phyloP scores from a whole-genome alignment of 1,140 invertebrate species.

The Leptopilina boulardi region DNA sequence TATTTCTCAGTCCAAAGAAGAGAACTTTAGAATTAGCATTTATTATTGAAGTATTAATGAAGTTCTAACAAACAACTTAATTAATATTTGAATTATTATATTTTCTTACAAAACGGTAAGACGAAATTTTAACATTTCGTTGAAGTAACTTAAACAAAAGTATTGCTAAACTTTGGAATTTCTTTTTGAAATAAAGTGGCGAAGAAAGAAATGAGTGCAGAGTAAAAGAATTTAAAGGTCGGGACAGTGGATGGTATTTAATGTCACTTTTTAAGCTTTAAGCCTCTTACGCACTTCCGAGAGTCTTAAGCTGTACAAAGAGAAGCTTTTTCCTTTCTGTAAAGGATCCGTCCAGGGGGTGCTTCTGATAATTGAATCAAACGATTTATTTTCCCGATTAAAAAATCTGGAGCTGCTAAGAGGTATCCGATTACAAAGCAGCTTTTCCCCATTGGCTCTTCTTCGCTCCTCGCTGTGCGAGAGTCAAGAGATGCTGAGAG shows the following conservation, averaged over 20 bases:
- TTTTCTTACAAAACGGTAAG: too few species aligned
- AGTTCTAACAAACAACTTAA: too few species aligned
- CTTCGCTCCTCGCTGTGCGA: conserved; percentile 39
- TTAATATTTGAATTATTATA: too few species aligned
- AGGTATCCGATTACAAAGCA: conserved; percentile 72
- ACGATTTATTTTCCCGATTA: conserved; percentile 76
- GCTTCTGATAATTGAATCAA: conserved; percentile 75
- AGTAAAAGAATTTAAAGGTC: conserved; percentile 50
- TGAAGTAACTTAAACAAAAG: too few species aligned
- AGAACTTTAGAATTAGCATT: neutral
- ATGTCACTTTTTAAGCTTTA: conserved; percentile 71
- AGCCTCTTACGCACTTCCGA: conserved; percentile 73
- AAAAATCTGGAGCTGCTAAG: conserved; percentile 71
- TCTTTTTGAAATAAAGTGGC: neutral
- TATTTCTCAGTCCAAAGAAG: neutral
- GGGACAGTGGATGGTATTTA: conserved; percentile 58
- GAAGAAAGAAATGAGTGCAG: neutral
- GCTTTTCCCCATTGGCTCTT: conserved; percentile 62
- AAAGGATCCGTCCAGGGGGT: conserved; percentile 52
- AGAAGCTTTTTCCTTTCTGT: conserved; percentile 68
- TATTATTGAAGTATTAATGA: neutral
- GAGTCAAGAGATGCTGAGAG: conserved; percentile 33
- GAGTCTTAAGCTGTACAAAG: conserved; percentile 74
- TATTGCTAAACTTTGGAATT: too few species aligned
- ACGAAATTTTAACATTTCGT: too few species aligned